These are phyloP conservation scores for Leptinotarsa peninsularis DNA, from an alignment of 2,888 invertebrate species.

Conservation along the genomic window DNA sequence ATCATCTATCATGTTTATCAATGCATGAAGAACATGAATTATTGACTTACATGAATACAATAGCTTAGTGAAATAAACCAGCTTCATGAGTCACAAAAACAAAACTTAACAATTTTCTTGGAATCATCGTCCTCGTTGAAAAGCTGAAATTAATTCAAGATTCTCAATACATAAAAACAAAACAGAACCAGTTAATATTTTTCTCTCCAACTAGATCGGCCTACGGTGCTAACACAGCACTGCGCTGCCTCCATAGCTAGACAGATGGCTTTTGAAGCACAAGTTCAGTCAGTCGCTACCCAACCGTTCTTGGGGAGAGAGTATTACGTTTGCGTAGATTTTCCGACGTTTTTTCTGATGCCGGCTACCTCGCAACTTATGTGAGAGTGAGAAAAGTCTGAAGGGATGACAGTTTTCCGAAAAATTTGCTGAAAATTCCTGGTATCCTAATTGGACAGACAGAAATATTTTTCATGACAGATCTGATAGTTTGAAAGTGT, in stretches of 20 bases:
- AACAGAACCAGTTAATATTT: slow-evolving; percentile 60
- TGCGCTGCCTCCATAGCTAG: slow-evolving; percentile 42
- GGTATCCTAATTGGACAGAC: not conserved
- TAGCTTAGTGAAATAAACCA: not conserved
- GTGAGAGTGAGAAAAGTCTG: not conserved
- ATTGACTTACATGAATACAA: not conserved
- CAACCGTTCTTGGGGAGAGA: slow-evolving; percentile 31
- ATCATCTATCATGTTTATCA: too few species aligned
- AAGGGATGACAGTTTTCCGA: not conserved
- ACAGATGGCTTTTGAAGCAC: slow-evolving; percentile 44
- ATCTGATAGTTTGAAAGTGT: slow-evolving; percentile 27
- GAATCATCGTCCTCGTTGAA: slow-evolving; percentile 26
- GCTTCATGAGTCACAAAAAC: slow-evolving; percentile 20
- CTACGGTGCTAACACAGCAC: slow-evolving; percentile 52
- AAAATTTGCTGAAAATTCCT: not conserved
- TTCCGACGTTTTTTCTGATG: not conserved
- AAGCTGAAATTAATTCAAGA: slow-evolving; percentile 41
- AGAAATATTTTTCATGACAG: slow-evolving; percentile 11
- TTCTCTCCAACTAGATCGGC: slow-evolving; percentile 53
- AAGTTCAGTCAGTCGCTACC: slow-evolving; percentile 44
- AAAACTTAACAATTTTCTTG: slow-evolving; percentile 15
- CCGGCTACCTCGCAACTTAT: not conserved
- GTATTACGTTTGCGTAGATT: slow-evolving; percentile 37
- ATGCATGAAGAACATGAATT: not conserved
- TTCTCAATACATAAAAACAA: slow-evolving; percentile 58